Conservation (phyloP, 2,113 vertebrate genomes). For the Lanius ludovicianus region DNA sequence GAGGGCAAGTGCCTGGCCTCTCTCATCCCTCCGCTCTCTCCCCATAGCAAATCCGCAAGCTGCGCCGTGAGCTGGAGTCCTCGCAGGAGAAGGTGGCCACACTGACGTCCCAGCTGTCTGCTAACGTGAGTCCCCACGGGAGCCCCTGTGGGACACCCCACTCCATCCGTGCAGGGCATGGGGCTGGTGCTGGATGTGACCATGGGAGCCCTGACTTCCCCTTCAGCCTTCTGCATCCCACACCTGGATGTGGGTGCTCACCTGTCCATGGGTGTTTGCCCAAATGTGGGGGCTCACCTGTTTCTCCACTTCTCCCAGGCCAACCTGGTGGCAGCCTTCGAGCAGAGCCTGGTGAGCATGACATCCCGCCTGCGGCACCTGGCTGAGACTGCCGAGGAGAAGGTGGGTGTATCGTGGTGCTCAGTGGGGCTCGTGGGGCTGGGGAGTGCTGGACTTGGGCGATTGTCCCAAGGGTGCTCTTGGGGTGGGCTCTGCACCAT, state of each 20-base stretch:
- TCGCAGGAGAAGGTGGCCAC: slow-evolving; percentile 95
- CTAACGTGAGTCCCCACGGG: slow-evolving; percentile 80
- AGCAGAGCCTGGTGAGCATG: slow-evolving; percentile 94
- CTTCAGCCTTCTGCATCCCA: not conserved
- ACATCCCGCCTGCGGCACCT: slow-evolving; percentile 88
- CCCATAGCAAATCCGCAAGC: slow-evolving; percentile 92
- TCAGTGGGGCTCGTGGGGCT: rapidly evolving
- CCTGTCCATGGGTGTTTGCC: rapidly evolving
- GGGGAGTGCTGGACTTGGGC: not conserved
- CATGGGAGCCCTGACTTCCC: not conserved
- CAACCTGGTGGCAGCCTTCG: slow-evolving; percentile 93
- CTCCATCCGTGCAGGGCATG: rapidly evolving
- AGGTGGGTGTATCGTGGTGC: slow-evolving; percentile 70
- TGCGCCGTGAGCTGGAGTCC: slow-evolving; percentile 91
- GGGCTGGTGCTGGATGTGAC: not conserved
- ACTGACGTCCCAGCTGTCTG: slow-evolving; percentile 89
- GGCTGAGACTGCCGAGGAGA: slow-evolving; percentile 89
- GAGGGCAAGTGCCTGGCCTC: not conserved
- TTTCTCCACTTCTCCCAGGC: slow-evolving; percentile 73
- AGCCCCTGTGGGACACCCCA: rapidly evolving
- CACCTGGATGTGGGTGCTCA: not conserved
- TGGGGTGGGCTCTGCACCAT: rapidly evolving
- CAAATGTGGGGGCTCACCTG: not conserved
- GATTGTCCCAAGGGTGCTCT: not conserved
- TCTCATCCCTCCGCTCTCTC: not conserved